Base-by-base conservation (phyloP, 2,888 invertebrate species). In the Coenonympha glycerion region DNA sequence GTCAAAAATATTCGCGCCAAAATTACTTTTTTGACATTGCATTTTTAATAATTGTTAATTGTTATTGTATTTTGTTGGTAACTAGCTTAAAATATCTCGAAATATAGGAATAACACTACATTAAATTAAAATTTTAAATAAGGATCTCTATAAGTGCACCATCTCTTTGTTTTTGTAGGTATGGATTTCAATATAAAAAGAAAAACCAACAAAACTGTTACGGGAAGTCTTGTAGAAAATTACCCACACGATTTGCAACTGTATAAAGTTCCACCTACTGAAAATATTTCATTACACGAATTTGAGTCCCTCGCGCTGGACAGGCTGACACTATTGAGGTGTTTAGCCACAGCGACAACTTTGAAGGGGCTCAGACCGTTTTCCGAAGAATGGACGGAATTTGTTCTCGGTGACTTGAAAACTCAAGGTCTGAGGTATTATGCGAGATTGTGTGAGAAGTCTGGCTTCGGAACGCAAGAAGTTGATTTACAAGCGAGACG, bases 251-350 rank as follows among this genome's bases (percentile, higher is more conserved):
- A 93, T 81, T 85, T 96, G 9, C 92, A 92, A 75, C 89, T 98
- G 69, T 98, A 97, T 69, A 89, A 88, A 63, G 67, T 89, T 22
- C 93, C 95, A 22, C 98, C 98, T 4, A 83, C 73, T 22, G 91
- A 91, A 55, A 90, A 91, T 50, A 90, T 97, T 54, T 88, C 91
- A 48, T 87, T 98, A 16, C 89, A 92, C 55, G 96, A 97, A 76
- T 97, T 98, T 77, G 95, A 97, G 87, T 92, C 93, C 39, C 88
- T 95, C 60, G 95, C 97, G 2, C 74, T 95, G 40, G 96, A 97
- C 71, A 89, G 97, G 61, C 79, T 97, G 13, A 92, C 92, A 76
- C 89, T 95, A 54, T 76, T 97, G 37, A 89, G 95, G 61, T 90
- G 91, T 50, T 85, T 97, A 40, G 95, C 96, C 64, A 90, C 92